Conservation (phyloP, 1,140 invertebrate species). For the Centruroides vittatus region DNA sequence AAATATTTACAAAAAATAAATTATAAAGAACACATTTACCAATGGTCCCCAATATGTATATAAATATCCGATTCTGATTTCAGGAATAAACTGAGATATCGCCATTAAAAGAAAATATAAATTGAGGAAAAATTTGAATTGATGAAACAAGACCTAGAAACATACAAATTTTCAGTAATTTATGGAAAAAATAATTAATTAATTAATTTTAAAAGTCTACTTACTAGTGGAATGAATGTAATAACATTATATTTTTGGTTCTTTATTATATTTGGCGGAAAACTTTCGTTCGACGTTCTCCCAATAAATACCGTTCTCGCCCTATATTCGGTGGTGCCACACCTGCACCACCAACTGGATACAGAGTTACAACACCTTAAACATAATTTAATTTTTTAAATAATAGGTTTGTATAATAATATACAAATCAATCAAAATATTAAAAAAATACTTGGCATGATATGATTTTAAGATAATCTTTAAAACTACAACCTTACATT, state of each 20-base stretch:
- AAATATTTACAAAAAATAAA: background rate
- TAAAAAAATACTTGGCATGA: no score
- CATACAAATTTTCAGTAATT: conserved; percentile 2
- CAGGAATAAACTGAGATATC: conserved; percentile 90
- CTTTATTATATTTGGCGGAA: conserved; percentile 87
- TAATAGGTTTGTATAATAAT: no score
- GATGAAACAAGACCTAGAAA: conserved; percentile 78
- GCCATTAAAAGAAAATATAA: conserved; percentile 98
- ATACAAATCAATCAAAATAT: no score
- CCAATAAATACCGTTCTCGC: conserved; percentile 37
- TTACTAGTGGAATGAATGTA: conserved; percentile 91
- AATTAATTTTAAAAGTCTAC: conserved; percentile 8
- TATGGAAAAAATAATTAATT: background rate
- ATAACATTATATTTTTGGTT: conserved; percentile 99
- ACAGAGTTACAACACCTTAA: no score
- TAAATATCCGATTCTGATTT: conserved; percentile 88
- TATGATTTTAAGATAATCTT: no score
- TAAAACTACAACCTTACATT: no score
- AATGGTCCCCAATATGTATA: conserved; percentile 99
- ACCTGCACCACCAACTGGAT: background rate
- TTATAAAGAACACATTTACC: conserved; percentile 32
- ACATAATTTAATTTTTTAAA: no score
- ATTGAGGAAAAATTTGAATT: conserved; percentile 98
- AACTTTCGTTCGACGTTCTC: conserved; percentile 40
- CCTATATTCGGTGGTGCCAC: conserved; percentile 29